A percentile compares a stretch with the other conserved stretches of the same genome.
These are phyloP conservation scores for Aradophagus sp. DNA, from an alignment of 1,140 invertebrate species.

Conservation along the genomic window DNA sequence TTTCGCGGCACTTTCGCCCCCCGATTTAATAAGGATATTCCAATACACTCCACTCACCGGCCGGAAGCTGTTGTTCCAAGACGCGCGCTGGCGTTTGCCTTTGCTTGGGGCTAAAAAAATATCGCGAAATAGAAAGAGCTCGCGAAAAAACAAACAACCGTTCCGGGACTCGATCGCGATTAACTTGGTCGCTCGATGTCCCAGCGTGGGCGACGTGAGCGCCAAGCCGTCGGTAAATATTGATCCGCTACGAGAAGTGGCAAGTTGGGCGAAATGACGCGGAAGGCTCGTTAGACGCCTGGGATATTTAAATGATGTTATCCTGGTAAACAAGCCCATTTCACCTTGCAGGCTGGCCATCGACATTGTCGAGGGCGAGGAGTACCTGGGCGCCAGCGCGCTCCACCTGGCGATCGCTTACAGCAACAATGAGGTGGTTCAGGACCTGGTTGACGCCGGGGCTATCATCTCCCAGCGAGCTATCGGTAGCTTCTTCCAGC, in stretches of 20 bases:
- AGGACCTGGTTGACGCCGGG: constrained; percentile 91
- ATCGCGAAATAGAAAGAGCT: no score
- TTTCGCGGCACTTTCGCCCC: no score
- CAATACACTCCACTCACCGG: no score
- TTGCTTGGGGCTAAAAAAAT: no score
- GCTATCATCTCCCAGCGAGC: constrained; percentile 94
- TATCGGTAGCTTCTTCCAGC: constrained; percentile 93
- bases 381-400: constrained; percentile 96
- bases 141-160: no score
- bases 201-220: no score
- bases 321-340: constrained; percentile 62
- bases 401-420: constrained; percentile 97
- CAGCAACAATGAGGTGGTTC: constrained; percentile 95
- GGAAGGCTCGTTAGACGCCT: background rate
- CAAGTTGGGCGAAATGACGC: constrained; percentile 1
- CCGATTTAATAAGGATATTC: no score
- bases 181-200: background rate
- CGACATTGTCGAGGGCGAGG: constrained; percentile 97
- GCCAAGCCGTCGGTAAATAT: no score
- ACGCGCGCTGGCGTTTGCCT: no score
- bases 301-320: constrained; percentile 14
- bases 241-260: no score
- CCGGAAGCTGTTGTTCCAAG: no score
- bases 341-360: constrained; percentile 82
- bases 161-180: background rate